Conservation (phyloP, 2,888 invertebrate genomes). For the Antitype chi region DNA sequence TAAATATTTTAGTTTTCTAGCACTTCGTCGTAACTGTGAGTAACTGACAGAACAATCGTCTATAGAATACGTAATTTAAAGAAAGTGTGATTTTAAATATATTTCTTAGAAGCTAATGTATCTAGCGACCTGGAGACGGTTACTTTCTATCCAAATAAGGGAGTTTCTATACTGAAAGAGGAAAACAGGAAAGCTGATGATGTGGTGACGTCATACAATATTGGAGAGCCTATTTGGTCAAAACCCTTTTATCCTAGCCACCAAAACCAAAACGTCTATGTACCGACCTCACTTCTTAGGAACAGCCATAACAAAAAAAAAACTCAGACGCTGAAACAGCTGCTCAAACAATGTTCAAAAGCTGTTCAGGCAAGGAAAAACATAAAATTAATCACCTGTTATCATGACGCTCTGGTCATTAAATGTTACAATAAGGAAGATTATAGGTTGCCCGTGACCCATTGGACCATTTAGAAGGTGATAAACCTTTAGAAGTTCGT, state of each 20-base stretch:
- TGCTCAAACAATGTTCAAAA: constrained; percentile 5
- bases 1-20: constrained; percentile 33
- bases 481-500: constrained; percentile 9
- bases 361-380: constrained; percentile 7
- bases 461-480: background rate
- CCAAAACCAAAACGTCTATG: background rate
- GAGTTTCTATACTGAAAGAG: background rate
- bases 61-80: constrained; percentile 20
- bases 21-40: constrained; percentile 31
- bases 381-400: constrained; percentile 4
- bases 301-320: constrained; percentile 5
- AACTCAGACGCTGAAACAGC: background rate
- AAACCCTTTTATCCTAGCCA: background rate
- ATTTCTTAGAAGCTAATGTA: constrained; percentile 2
- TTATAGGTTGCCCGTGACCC: background rate
- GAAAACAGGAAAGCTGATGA: background rate
- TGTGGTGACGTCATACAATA: background rate
- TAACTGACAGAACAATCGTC: constrained; percentile 41
- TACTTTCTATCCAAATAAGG: background rate
- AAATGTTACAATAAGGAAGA: constrained; percentile 8
- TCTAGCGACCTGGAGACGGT: background rate
- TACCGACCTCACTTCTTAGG: background rate
- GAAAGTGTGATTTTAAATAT: constrained; percentile 28
- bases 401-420: background rate
- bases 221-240: background rate